Evolutionary conservation across 2,113 vertebrate genomes (phyloP), one percentile per base, ranked within the genome.

Genomic region (Hippocampus guttulatus): DNA sequence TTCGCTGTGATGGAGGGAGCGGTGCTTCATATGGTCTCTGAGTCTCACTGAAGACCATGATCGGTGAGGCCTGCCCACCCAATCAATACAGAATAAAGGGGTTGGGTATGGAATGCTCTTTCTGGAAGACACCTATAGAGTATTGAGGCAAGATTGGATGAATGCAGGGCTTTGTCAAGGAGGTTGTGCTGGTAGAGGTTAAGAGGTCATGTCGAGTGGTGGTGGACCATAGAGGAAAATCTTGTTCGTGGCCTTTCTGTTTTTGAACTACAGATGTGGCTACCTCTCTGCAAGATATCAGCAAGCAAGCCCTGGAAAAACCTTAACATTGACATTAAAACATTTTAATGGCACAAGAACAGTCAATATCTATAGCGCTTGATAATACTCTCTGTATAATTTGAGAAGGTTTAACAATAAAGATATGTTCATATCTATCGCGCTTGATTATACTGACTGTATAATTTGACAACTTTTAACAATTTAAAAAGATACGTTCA

Each of bases 21-120:
- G 66, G 80, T 79, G 64, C 84, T 74, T 82, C 65, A 52, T n/a
- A 0, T 8, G 18, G 77, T 81, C 77, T 84, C 67, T 49, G 67
- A 81, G 80, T 86, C 74, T 71, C 60, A 8, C 52, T 83, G 80
- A 78, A 81, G 15, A 81, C 62, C 66, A 8, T 85, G 76, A 90
- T 89, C 83, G 84, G 86, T 88, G 74, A 61, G 69, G 51, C 72
- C 66, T 75, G n/a, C 47, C 23, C 12, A 43, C 58, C 62, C 11
- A n/a, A 87, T 91, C 88, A 67, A 85, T 88, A 77, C 5, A 7
- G 69, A 65, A 40, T 58, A 73, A 70, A 75, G 45, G 65, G 23
- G 21, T 1, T 5, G 58, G n/a, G n/a, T 16, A 38, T 27, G 15
- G 14, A 20, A 21, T 27, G 5, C 68, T 70, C 66, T 51, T 65